Evolutionary conservation across 1,140 invertebrate genomes (phyloP), one percentile per base, ranked within the genome.

Genomic region (Armadillidium nasatum): DNA sequence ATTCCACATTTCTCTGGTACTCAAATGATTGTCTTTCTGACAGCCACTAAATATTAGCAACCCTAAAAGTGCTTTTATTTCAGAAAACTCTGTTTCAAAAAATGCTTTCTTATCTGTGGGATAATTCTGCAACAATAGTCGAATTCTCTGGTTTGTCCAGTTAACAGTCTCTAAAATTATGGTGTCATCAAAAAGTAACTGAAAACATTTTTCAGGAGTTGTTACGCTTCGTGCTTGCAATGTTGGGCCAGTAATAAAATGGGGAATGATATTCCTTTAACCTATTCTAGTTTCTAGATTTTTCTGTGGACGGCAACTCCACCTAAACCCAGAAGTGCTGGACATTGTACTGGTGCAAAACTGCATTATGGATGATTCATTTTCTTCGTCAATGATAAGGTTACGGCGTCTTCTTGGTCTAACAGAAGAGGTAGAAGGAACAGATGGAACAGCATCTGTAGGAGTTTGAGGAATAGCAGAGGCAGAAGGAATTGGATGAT

Each of bases 91-190:
- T n/a, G n/a, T n/a, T n/a, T 76, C 75, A 66, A 44, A 43, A n/a
- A 46, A 33, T 43, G 75, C 7, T 71, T 66, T 22, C 44, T 66
- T 73, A 15, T 50, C 44, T 45, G 4, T 76, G n/a, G 3, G 13
- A 45, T 46, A 71, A 13, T 72, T 76, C n/a, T 13, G 22, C n/a
- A 45, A 66, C 7, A 33, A 66, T 13, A 44, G 11, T 19, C 71
- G 66, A 46, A 76, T 76, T 67, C 69, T 76, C 46, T 76, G 43
- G 66, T 76, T 76, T 33, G 75, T 76, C 15, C 67, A 76, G 15
- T 71, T 68, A 33, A 72, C 33, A 19, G 23, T 23, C 67, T 44
- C 43, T 33, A 6, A 33, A 6, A 76, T n/a, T 10, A 76, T 76
- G 15, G 21, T 21, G 1, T 72, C 46, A 23, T 66, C 15, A n/a